phyloP scores from a whole-genome alignment of 2,797 vertebrate species.

The Labeo calbasu region DNA sequence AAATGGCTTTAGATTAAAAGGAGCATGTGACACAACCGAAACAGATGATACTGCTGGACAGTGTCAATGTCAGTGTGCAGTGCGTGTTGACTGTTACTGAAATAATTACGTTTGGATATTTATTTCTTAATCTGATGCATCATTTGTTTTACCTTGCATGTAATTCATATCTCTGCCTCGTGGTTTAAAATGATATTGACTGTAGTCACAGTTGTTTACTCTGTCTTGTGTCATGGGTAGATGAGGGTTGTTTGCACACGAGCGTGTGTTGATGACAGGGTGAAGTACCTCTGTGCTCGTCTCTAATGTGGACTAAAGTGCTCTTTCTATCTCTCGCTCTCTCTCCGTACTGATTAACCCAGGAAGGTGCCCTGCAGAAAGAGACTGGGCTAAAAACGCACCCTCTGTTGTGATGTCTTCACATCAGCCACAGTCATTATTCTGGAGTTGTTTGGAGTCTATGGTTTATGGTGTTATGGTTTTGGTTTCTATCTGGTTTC shows the following conservation, averaged over 20 bases:
- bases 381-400: slow-evolving; percentile 30
- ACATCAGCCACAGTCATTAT: neutral
- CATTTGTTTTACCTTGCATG: neutral
- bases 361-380: slow-evolving; percentile 53
- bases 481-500: neutral
- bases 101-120: neutral
- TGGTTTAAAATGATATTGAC: slow-evolving; percentile 17
- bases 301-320: slow-evolving; percentile 63
- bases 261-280: slow-evolving; percentile 39
- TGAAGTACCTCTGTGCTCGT: slow-evolving; percentile 48
- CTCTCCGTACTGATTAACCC: slow-evolving; percentile 65
- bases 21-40: neutral
- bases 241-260: slow-evolving; percentile 3
- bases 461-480: neutral
- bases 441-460: neutral
- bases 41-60: neutral
- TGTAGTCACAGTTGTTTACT: slow-evolving; percentile 11
- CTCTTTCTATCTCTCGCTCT: slow-evolving; percentile 56
- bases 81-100: neutral
- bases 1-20: neutral
- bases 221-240: slow-evolving; percentile 30
- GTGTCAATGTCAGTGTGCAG: neutral
- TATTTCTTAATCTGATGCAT: neutral
- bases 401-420: slow-evolving; percentile 19
- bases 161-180: neutral